Evolutionary conservation across 2,797 vertebrate species (phyloP), one percentile per base, ranked within the genome.

Genomic region (Chaenodraco wilsoni): DNA sequence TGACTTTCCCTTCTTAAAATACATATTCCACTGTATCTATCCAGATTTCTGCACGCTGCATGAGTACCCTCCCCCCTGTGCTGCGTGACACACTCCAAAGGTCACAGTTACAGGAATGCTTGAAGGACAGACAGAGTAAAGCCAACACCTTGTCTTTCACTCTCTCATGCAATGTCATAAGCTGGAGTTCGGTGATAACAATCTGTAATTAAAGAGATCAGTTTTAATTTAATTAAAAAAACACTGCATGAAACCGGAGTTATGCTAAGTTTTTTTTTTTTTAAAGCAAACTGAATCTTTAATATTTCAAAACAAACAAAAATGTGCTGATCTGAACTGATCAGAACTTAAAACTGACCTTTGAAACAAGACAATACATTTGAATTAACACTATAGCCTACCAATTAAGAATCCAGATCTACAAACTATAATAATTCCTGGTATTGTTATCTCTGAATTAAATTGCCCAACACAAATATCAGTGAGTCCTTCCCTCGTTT

Each of bases 71-170:
- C 91, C 91, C 92, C 91, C 85, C 86, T 86, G 68, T 58, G 60
- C 87, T 88, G 90, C 82, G 75, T 89, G 91, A 94, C 91, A 94
- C 91, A 89, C 91, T 95, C 93, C 94, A 95, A 95, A 95, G 95
- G 94, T 95, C 94, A 95, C 93, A 94, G 94, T 92, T 87, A 91
- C 92, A 89, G 90, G 90, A 94, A 94, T 91, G 93, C 89, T 93
- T 95, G 93, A 95, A 95, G 94, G 94, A 94, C 94, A 92, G 89
- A 87, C 79, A 58, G 82, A 88, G 80, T 80, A 86, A 91, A 90
- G 90, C 89, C 86, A 89, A 91, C 89, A 90, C 80, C 90, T 87
- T 87, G 86, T 89, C 88, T 81, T 73, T 89, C 79, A 81, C 83
- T 89, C 79, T 80, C 83, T 83, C 79, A 54, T 55, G 81, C 83